Base-by-base conservation (phyloP, 2,797 vertebrate genomes). In the Etheostoma nigrum region DNA sequence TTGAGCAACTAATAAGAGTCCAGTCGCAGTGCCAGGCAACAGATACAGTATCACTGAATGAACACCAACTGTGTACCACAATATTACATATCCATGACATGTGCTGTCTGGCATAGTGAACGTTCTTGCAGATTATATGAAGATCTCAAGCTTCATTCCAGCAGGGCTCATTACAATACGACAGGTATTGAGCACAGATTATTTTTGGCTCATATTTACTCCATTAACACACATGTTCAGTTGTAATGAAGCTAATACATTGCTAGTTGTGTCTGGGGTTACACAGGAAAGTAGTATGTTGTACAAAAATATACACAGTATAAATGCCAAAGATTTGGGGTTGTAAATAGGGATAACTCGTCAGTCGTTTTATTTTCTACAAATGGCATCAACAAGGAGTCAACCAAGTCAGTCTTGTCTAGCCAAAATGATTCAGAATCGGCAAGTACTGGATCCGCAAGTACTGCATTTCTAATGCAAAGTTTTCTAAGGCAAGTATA, bases 21-120 rank as follows among this genome's bases (percentile, higher is more conserved):
- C 25, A 27, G 68, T 65, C 66, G 58, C 70, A 6, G 70, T 36
- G 70, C 79, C 86, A 88, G 79, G 62, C 75, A 76, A 79, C 79
- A 88, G 82, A 83, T 83, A 78, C 70, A 44, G 65, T 6, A 66
- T 74, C 52, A 23, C 74, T 25, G 77, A 27, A 78, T 72, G 69
- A 71, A 62, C 72, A 72, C 76, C 76, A 84, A 67, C 72, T 65
- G 79, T 74, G 64, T 44, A 54, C 44, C 60, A 72, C 64, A 58
- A 72, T 70, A 72, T 73, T 76, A 76, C 85, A 79, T 76, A 57
- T 63, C 30, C 59, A 75, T 16, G 8, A 78, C 63, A 55, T 52
- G 67, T 19, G 44, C 62, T 4, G 74, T 21, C 72, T 76, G 73
- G 70, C 51, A 44, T 51, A 27, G 10, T 40, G 36, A 4, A 40